Evolutionary conservation across 2,797 vertebrate genomes (phyloP).

Genomic region (Peromyscus nudipes): DNA sequence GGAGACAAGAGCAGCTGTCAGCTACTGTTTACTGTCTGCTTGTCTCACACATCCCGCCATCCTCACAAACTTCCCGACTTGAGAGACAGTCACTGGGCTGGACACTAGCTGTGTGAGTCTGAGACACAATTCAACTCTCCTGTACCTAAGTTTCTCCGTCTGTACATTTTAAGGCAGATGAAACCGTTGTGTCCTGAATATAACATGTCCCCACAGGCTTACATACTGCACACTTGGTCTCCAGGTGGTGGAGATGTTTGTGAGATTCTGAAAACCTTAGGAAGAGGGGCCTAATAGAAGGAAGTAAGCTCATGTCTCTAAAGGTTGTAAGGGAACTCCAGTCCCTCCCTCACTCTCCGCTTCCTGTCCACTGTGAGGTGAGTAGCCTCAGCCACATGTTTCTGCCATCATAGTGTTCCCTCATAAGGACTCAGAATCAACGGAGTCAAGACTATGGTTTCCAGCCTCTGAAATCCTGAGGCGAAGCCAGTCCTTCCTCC

Average conservation of each 20-base stretch:
- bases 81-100: not conserved
- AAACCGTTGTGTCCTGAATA: not conserved
- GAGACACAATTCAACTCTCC: not conserved
- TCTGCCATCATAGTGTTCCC: not conserved
- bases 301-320: not conserved
- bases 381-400: not conserved
- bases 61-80: not conserved
- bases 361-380: not conserved
- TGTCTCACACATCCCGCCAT: not conserved
- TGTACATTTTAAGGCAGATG: not conserved
- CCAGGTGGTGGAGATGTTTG: not conserved
- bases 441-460: not conserved
- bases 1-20: not conserved
- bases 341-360: not conserved
- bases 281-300: too few species aligned
- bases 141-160: not conserved
- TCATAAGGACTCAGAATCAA: not conserved
- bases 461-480: not conserved
- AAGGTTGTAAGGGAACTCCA: not conserved
- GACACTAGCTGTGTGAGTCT: not conserved
- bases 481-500: not conserved
- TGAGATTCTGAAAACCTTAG: not conserved
- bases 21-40: not conserved
- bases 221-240: not conserved
- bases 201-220: not conserved